Percentiles rank a stretch among this genome's conserved stretches.
Evolutionary conservation across 2,113 vertebrate species (phyloP).

Genomic region (Mirounga angustirostris): DNA sequence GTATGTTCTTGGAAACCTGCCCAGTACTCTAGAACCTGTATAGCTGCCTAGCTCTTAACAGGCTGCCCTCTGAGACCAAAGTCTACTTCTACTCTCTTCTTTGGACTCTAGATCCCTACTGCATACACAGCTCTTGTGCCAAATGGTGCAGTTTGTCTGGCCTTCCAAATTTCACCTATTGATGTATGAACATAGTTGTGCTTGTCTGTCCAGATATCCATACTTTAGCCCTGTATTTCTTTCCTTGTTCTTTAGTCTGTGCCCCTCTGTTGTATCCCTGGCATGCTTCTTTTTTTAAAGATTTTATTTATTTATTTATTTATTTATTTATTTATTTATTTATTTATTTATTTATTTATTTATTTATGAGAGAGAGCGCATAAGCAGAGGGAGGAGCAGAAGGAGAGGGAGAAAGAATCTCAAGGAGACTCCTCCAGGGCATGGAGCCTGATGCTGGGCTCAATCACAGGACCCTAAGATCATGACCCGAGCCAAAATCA

Average conservation of each 20-base stretch:
- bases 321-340: no score
- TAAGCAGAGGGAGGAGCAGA: not conserved
- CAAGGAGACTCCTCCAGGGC: not conserved
- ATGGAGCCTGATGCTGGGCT: not conserved
- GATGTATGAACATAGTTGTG: accelerated
- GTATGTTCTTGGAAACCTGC: not conserved
- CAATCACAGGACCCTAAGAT: not conserved
- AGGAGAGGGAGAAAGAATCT: not conserved
- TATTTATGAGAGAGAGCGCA: no score
- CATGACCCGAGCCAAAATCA: not conserved
- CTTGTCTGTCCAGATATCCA: not conserved
- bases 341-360: no score
- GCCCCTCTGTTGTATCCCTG: not conserved
- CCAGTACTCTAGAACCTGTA: accelerated
- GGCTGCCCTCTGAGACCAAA: not conserved
- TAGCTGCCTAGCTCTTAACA: not conserved
- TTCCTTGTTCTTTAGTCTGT: not conserved
- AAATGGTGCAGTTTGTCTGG: not conserved
- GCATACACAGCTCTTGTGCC: not conserved
- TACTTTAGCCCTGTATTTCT: accelerated
- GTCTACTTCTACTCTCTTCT: not conserved
- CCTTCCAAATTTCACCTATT: not conserved
- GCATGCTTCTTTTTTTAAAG: not conserved
- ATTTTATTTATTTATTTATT: not conserved
- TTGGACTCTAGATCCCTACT: not conserved